These are phyloP conservation scores for Heterocephalus glaber DNA, from an alignment of 2,113 vertebrate species.

Conservation along the genomic window DNA sequence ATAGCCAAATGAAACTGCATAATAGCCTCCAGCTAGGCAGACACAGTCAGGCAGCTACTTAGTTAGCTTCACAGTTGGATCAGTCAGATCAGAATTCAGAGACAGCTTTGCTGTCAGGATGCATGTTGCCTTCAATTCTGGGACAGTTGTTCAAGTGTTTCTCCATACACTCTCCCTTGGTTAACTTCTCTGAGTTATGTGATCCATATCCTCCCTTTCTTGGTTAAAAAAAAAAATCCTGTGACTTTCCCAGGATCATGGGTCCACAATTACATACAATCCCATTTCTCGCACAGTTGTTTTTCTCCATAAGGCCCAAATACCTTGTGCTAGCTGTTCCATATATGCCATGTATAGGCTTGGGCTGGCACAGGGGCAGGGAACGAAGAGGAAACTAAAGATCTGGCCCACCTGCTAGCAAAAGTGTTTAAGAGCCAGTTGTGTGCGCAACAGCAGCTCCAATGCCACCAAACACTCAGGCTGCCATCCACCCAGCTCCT, in stretches of 20 bases:
- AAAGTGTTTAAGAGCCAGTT: background rate
- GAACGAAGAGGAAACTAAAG: background rate
- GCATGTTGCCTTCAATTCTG: background rate
- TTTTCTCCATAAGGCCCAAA: background rate
- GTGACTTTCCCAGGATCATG: background rate
- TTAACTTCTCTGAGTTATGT: background rate
- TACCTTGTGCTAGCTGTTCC: rapidly evolving
- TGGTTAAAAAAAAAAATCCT: background rate
- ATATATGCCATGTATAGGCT: no score
- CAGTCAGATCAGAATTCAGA: background rate
- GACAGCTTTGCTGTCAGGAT: background rate
- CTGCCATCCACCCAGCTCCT: background rate
- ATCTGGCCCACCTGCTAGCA: background rate
- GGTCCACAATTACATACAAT: background rate
- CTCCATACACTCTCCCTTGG: background rate
- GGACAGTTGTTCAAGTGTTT: no score
- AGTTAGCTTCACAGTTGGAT: no score
- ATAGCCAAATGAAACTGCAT: rapidly evolving
- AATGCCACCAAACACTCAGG: background rate
- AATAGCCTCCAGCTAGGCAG: background rate
- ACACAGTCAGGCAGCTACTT: background rate
- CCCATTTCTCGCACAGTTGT: background rate
- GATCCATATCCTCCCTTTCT: background rate
- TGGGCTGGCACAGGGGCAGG: rapidly evolving
- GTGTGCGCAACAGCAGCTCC: background rate